Percentiles rank a stretch among this genome's conserved stretches.
Conservation (phyloP, 2,113 vertebrate genomes). For the Pluvianellus socialis region DNA sequence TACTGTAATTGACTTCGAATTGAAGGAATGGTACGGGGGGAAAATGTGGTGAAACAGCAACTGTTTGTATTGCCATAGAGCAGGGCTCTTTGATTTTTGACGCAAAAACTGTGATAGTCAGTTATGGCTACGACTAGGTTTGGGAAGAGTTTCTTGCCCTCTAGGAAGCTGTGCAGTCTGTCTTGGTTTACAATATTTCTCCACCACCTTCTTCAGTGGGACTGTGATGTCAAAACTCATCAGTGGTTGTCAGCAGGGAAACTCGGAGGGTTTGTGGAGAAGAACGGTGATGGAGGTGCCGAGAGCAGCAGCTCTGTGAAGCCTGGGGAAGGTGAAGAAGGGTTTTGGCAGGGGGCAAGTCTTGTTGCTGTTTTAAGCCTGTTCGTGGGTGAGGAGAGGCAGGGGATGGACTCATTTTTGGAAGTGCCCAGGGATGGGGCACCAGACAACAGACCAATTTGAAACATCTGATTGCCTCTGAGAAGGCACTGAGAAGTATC, state of each 20-base stretch:
- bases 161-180: background rate
- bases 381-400: background rate
- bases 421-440: background rate
- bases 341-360: no score
- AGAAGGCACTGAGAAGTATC: background rate
- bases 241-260: background rate
- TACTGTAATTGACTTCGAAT: conserved; percentile 27
- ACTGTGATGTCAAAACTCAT: background rate
- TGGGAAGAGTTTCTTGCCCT: background rate
- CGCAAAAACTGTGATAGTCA: background rate
- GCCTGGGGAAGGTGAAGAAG: background rate
- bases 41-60: background rate
- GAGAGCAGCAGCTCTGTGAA: background rate
- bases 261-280: rapidly evolving
- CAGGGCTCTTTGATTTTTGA: background rate
- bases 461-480: background rate
- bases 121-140: background rate
- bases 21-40: background rate
- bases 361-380: background rate
- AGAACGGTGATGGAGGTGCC: background rate
- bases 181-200: background rate
- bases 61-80: background rate
- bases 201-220: background rate
- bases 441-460: background rate
- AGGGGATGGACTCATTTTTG: background rate